These are phyloP conservation scores for Pissodes strobi DNA, from an alignment of 1,140 invertebrate genomes.

Conservation along the genomic window DNA sequence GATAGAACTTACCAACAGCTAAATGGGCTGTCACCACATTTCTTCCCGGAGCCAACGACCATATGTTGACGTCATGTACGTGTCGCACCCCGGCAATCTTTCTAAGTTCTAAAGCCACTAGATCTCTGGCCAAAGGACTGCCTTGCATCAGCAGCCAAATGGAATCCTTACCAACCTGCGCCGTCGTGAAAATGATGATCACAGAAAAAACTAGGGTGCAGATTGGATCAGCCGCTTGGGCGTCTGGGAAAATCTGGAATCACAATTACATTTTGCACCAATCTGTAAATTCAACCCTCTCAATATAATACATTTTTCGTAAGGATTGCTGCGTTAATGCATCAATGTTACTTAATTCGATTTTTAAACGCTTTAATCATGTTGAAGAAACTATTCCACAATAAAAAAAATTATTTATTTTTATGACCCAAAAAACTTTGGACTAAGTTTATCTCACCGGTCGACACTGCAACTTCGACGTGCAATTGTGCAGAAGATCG, in stretches of 20 bases:
- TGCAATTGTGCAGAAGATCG: no score
- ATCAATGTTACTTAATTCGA: no score
- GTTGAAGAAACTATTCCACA: no score
- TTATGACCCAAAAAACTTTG: no score
- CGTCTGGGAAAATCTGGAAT: conserved; percentile 63
- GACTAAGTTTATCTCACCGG: no score
- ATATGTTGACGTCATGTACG: conserved; percentile 80
- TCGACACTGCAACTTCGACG: no score
- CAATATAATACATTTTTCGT: no score
- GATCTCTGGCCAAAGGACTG: conserved; percentile 67
- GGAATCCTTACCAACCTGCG: conserved; percentile 75
- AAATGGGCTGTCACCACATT: conserved; percentile 74
- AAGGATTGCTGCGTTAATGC: no score
- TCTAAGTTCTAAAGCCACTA: conserved; percentile 61
- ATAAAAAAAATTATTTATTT: no score
- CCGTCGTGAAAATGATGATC: conserved; percentile 80
- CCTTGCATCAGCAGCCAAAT: conserved; percentile 79
- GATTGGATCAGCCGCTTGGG: conserved; percentile 82
- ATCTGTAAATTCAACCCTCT: no score
- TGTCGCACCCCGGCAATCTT: conserved; percentile 70
- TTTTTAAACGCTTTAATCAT: no score
- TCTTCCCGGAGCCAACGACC: conserved; percentile 78
- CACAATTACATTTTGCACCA: no score
- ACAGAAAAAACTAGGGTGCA: conserved; percentile 88
- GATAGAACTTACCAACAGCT: conserved; percentile 73